Evolutionary conservation across 2,888 invertebrate species (phyloP).

Genomic region (Argyresthia goedartella): DNA sequence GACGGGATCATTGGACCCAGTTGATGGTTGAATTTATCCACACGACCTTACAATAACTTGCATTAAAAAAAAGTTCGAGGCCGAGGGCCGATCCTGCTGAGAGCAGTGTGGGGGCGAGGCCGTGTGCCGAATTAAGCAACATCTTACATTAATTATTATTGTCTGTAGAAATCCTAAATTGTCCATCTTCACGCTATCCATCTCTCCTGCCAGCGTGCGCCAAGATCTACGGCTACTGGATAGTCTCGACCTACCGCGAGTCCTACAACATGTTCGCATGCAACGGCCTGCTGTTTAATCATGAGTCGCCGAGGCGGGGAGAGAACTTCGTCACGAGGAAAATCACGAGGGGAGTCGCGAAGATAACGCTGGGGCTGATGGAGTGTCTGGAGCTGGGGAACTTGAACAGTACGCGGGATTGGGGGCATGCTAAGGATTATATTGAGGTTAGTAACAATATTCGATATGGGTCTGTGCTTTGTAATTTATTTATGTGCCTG

Average conservation of each 20-base stretch:
- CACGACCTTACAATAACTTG: too few species aligned
- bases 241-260: conserved; percentile 94
- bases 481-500: too few species aligned
- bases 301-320: conserved; percentile 94
- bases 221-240: conserved; percentile 97
- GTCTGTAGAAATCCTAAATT: too few species aligned
- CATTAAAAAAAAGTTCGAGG: too few species aligned
- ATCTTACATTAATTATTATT: too few species aligned
- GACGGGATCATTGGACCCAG: too few species aligned
- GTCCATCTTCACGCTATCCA: too few species aligned
- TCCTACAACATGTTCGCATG: conserved; percentile 96
- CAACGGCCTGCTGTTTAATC: conserved; percentile 96
- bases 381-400: conserved; percentile 92
- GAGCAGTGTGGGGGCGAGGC: too few species aligned
- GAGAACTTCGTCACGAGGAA: conserved; percentile 99
- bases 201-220: conserved; percentile 70
- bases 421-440: conserved; percentile 98
- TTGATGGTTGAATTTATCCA: too few species aligned
- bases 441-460: conserved; percentile 77
- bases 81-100: too few species aligned
- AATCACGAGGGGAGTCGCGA: conserved; percentile 97
- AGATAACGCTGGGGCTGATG: conserved; percentile 91
- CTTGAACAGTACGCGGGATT: conserved; percentile 95
- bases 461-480: background rate
- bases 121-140: too few species aligned